Evolutionary conservation across 2,113 vertebrate species (phyloP).

Genomic region (Phalacrocorax pelagicus): DNA sequence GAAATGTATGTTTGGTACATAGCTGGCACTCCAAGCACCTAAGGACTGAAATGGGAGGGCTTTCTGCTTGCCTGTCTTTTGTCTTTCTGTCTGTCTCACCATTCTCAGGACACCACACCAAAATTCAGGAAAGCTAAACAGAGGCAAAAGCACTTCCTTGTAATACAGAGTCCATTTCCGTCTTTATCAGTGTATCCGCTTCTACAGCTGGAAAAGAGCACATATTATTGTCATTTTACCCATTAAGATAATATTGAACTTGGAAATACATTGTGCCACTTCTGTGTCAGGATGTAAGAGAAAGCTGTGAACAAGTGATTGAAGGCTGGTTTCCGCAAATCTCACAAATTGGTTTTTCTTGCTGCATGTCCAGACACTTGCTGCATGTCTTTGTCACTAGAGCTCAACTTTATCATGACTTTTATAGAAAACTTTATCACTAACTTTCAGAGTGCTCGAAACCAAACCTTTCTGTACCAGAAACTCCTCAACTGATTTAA

Average conservation of each 20-base stretch:
- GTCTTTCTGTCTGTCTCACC: neutral
- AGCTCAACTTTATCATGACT: neutral
- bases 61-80: neutral
- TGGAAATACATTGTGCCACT: neutral
- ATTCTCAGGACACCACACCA: neutral
- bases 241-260: neutral
- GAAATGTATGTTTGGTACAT: neutral
- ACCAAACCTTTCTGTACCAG: neutral
- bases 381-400: neutral
- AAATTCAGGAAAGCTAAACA: neutral
- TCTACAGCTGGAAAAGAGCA: neutral
- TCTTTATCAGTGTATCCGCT: neutral
- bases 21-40: neutral
- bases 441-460: neutral
- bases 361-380: neutral
- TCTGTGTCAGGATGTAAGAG: neutral
- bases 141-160: neutral
- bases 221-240: neutral
- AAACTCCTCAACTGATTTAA: neutral
- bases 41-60: neutral
- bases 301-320: neutral
- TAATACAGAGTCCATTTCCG: neutral
- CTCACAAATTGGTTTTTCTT: neutral
- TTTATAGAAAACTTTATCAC: neutral
- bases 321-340: neutral